These are phyloP conservation scores for Drosophila equinoxialis DNA, from an alignment of 1,140 invertebrate species.

Conservation along the genomic window DNA sequence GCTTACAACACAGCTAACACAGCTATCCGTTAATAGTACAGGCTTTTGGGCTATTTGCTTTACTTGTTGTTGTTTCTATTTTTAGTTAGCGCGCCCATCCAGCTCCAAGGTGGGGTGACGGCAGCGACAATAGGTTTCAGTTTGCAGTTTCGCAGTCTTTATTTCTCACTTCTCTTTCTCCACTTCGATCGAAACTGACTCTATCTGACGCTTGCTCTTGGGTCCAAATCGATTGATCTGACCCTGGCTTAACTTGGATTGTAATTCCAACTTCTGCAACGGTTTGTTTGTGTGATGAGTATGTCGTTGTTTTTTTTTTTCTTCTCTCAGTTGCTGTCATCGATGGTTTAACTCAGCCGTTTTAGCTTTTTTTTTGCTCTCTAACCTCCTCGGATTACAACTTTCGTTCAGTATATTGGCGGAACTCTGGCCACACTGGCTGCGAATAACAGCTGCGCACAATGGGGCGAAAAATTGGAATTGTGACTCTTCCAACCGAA, in stretches of 20 bases:
- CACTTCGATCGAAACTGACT: background rate
- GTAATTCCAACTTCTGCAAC: constrained; percentile 31
- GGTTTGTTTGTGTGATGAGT: constrained; percentile 44
- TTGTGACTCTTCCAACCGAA: too few species aligned
- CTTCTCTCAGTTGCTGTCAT: constrained; percentile 9
- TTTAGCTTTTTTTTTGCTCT: background rate
- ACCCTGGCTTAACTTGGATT: constrained; percentile 30
- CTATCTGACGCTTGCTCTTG: constrained; percentile 17
- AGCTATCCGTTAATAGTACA: background rate
- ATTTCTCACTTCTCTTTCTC: background rate
- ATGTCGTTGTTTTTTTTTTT: constrained; percentile 16
- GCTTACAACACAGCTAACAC: background rate
- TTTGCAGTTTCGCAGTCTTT: constrained; percentile 13
- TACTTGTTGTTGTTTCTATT: constrained; percentile 49
- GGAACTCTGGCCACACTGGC: background rate
- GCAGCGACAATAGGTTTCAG: constrained; percentile 12
- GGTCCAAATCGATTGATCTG: constrained; percentile 13
- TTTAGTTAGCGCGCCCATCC: constrained; percentile 50
- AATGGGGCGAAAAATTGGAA: too few species aligned
- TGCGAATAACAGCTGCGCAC: too few species aligned
- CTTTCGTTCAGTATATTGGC: background rate
- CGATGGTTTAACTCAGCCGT: constrained; percentile 33
- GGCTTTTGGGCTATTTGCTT: constrained; percentile 6
- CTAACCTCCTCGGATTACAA: too few species aligned
- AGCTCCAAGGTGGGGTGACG: constrained; percentile 23